These are phyloP conservation scores for Nomada fucata DNA, from an alignment of 2,888 invertebrate genomes.

Conservation along the genomic window DNA sequence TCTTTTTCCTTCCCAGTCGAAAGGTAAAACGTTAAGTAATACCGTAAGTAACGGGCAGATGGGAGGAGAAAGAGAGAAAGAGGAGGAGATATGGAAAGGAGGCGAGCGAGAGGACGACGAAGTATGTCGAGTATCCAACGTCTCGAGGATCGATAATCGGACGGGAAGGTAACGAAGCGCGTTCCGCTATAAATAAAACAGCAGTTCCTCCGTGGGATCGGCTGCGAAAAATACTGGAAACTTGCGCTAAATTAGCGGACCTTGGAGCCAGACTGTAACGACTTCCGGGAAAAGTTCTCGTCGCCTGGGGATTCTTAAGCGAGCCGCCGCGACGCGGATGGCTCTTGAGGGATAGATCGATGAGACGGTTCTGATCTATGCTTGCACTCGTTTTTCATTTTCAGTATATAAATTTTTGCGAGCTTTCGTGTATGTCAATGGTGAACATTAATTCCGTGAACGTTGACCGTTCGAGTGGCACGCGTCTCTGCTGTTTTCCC, in stretches of 20 bases:
- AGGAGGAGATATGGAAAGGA: background rate
- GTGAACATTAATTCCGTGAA: too few species aligned
- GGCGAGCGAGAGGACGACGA: slow-evolving; percentile 1
- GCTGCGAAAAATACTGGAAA: slow-evolving; percentile 45
- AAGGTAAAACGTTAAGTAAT: slow-evolving; percentile 50
- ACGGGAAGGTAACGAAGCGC: slow-evolving; percentile 54
- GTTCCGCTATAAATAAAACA: slow-evolving; percentile 61
- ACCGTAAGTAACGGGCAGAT: slow-evolving; percentile 41
- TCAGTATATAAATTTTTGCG: background rate
- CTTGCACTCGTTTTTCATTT: background rate
- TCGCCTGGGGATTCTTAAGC: slow-evolving; percentile 29
- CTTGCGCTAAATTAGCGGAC: slow-evolving; percentile 43
- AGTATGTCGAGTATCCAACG: slow-evolving; percentile 53
- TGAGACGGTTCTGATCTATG: background rate
- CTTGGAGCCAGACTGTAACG: slow-evolving; percentile 5
- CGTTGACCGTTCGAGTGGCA: too few species aligned
- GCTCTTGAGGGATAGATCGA: slow-evolving; percentile 1
- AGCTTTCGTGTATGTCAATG: too few species aligned
- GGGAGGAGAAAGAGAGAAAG: background rate
- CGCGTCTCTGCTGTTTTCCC: too few species aligned
- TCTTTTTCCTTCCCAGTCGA: background rate
- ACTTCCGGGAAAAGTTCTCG: slow-evolving; percentile 30
- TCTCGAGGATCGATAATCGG: slow-evolving; percentile 58
- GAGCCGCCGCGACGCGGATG: background rate
- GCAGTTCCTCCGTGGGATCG: slow-evolving; percentile 37